Percentiles rank a stretch among this genome's conserved stretches.
Conservation (phyloP, 2,888 invertebrate genomes). For the Drosophila hamatofila region DNA sequence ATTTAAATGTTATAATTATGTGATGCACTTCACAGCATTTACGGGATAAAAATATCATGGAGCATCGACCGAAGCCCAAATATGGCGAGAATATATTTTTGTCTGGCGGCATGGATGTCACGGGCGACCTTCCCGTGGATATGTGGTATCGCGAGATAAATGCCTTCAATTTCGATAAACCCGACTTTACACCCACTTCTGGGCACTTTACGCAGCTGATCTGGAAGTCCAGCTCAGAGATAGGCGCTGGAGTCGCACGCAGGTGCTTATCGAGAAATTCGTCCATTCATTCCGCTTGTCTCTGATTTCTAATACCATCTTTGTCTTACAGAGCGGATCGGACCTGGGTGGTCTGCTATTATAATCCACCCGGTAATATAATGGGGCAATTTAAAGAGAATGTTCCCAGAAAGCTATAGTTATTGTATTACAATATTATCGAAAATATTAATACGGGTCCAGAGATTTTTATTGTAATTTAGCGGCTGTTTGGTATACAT, state of each 20-base stretch:
- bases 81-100: constrained; percentile 95
- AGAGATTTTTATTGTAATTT: constrained; percentile 20
- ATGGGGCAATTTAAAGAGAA: constrained; percentile 90
- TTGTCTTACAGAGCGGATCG: constrained; percentile 87
- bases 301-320: not conserved
- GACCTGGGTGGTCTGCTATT: constrained; percentile 92
- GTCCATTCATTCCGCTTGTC: not conserved
- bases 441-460: constrained; percentile 23
- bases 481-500: not conserved
- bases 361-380: constrained; percentile 95
- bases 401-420: constrained; percentile 86
- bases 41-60: constrained; percentile 86
- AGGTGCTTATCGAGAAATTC: constrained; percentile 39
- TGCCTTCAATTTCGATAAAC: constrained; percentile 88
- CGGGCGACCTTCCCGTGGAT: constrained; percentile 74
- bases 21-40: constrained; percentile 58
- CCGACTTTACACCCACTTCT: constrained; percentile 88
- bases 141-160: constrained; percentile 92
- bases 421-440: not conserved
- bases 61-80: constrained; percentile 91
- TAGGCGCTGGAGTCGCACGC: constrained; percentile 90
- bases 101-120: constrained; percentile 89
- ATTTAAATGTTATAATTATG: not conserved
- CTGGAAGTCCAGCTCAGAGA: constrained; percentile 91
- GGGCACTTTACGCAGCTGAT: constrained; percentile 95